Conservation (phyloP, 2,797 vertebrate species). For the Enteromius unitaeniatus region DNA sequence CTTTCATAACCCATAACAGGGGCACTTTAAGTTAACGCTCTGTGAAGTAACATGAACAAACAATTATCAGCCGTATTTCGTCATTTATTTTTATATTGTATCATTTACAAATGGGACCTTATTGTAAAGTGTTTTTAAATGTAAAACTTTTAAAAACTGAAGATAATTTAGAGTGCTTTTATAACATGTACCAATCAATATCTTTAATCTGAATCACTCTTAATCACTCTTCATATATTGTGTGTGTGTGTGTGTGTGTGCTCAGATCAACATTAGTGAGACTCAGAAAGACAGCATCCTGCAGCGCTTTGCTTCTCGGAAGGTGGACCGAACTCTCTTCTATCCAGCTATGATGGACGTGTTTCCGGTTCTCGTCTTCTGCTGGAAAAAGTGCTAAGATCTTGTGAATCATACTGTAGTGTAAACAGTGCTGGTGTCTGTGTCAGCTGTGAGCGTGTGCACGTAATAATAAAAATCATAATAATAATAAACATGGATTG, state of each 20-base stretch:
- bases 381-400: conserved; percentile 54
- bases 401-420: not conserved
- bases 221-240: not conserved
- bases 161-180: not conserved
- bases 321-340: conserved; percentile 50
- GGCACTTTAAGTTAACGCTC: not conserved
- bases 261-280: conserved; percentile 13
- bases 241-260: not conserved
- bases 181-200: not conserved
- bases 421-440: not conserved
- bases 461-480: not conserved
- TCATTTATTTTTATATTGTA: no score
- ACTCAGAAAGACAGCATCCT: conserved; percentile 29
- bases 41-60: not conserved
- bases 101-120: not conserved
- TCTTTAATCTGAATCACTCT: not conserved
- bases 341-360: conserved; percentile 20
- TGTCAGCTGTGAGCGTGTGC: not conserved
- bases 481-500: not conserved
- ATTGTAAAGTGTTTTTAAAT: not conserved
- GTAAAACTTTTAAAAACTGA: no score
- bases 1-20: no score
- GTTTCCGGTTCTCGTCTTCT: conserved; percentile 47
- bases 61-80: not conserved
- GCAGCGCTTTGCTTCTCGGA: conserved; percentile 22